Conservation (phyloP, 2,888 invertebrate species). For the Antitype chi region DNA sequence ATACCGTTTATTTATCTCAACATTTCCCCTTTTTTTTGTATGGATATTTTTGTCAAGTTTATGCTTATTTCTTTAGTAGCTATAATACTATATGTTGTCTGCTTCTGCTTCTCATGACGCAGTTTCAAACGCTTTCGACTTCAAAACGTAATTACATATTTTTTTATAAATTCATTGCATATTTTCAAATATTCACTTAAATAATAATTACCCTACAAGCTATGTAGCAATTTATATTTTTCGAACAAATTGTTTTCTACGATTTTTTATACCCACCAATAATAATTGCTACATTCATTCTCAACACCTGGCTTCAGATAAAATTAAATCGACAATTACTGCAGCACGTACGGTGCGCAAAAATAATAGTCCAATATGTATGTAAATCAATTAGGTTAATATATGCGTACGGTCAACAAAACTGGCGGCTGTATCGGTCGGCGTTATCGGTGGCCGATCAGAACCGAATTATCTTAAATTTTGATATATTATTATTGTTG, state of each 20-base stretch:
- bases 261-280: neutral
- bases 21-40: too few relatives aligned
- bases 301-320: constrained; percentile 33
- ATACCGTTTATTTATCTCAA: too few relatives aligned
- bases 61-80: too few relatives aligned
- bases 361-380: constrained; percentile 61
- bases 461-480: constrained; percentile 51
- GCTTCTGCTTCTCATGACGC: too few relatives aligned
- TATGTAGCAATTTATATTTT: neutral
- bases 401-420: constrained; percentile 58
- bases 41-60: too few relatives aligned
- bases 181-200: neutral
- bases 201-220: neutral
- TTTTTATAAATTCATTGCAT: too few relatives aligned
- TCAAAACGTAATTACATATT: too few relatives aligned
- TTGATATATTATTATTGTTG: constrained; percentile 65
- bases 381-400: constrained; percentile 66
- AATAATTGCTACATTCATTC: constrained; percentile 16
- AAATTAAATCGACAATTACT: constrained; percentile 58
- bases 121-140: too few relatives aligned
- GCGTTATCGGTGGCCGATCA: constrained; percentile 49
- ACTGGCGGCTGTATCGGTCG: constrained; percentile 42
- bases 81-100: too few relatives aligned
- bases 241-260: neutral
- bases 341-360: constrained; percentile 51